These are phyloP conservation scores for Argyrosomus regius DNA, from an alignment of 2,797 vertebrate species.

Conservation along the genomic window DNA sequence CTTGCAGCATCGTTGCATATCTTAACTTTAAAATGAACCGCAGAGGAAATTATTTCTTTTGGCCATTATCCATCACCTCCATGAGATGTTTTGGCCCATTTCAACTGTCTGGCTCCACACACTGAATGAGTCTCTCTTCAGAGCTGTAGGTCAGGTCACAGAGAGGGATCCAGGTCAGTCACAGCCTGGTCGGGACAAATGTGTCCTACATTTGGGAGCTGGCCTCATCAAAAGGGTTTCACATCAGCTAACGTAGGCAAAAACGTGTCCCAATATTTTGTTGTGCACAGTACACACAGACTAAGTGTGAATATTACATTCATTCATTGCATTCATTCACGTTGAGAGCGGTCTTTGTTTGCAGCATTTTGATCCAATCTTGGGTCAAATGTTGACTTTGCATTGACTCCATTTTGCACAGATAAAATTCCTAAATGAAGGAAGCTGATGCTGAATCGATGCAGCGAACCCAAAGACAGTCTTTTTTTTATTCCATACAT, in stretches of 20 bases:
- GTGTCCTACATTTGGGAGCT: conserved; percentile 51
- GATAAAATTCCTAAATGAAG: neutral
- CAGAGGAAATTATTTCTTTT: neutral
- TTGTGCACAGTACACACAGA: neutral
- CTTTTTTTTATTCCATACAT: neutral
- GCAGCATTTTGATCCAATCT: neutral
- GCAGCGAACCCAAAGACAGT: neutral
- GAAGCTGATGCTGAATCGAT: neutral
- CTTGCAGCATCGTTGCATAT: neutral
- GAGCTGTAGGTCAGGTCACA: conserved; percentile 43
- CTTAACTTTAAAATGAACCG: neutral
- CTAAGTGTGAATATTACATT: neutral
- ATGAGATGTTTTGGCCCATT: conserved; percentile 27
- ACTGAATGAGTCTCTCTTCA: conserved; percentile 12
- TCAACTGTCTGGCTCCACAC: conserved; percentile 21
- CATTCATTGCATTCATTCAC: neutral
- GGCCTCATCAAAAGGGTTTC: conserved; percentile 30
- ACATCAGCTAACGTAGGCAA: conserved; percentile 8
- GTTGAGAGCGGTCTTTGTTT: neutral
- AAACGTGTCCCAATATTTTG: neutral
- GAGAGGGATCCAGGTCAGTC: conserved; percentile 50
- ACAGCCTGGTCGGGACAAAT: neutral
- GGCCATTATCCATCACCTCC: neutral
- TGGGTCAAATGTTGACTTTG: conserved; percentile 10
- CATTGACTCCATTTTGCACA: neutral